phyloP scores from a whole-genome alignment of 2,113 vertebrate species.

The Myrmecophaga tridactyla region DNA sequence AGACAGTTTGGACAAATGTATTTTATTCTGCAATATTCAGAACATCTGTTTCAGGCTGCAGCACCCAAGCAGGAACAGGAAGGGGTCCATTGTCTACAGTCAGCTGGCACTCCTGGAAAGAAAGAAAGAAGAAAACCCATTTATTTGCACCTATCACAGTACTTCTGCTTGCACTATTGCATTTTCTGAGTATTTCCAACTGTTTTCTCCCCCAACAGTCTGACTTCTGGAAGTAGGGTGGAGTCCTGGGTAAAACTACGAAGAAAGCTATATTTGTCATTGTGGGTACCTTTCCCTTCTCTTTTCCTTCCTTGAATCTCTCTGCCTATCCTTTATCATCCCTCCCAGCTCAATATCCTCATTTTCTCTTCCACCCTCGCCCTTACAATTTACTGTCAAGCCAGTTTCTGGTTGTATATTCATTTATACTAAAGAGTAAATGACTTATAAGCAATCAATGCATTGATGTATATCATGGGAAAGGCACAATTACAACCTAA shows the following conservation, averaged over 20 bases:
- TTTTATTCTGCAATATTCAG: neutral
- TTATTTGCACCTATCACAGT: neutral
- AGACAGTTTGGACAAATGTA: neutral
- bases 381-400: neutral
- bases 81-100: neutral
- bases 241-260: neutral
- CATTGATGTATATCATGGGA: neutral
- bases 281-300: neutral
- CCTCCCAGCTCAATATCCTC: neutral
- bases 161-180: neutral
- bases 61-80: neutral
- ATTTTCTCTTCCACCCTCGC: neutral
- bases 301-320: neutral
- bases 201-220: neutral
- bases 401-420: neutral
- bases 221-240: neutral
- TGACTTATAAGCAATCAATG: neutral
- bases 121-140: neutral
- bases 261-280: neutral
- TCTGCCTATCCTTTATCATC: neutral
- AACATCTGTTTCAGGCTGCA: neutral
- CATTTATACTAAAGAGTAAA: constrained; percentile 30
- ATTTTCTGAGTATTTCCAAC: neutral
- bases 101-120: neutral
- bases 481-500: neutral